phyloP scores from a whole-genome alignment of 2,888 invertebrate genomes.

The Strigamia maritima region DNA sequence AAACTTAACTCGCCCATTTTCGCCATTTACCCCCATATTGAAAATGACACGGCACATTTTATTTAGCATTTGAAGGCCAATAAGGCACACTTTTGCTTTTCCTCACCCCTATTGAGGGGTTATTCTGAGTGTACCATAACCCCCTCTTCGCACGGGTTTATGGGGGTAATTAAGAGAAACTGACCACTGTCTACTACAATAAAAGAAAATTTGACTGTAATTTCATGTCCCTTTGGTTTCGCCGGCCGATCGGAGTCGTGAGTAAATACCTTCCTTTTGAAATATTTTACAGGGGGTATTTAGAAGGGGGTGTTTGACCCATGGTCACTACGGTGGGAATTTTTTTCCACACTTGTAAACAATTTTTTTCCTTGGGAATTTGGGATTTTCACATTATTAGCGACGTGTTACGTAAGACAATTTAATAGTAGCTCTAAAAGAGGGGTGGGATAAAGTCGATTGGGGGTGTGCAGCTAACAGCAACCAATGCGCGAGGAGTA shows the following conservation, averaged over 20 bases:
- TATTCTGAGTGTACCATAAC: background rate
- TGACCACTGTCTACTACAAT: conserved; percentile 19
- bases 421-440: background rate
- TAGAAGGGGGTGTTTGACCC: conserved; percentile 9
- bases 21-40: background rate
- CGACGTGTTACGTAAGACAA: background rate
- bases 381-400: background rate
- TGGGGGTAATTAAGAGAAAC: conserved; percentile 30
- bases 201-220: conserved; percentile 34
- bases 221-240: conserved; percentile 8
- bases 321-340: conserved; percentile 28
- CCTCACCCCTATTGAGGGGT: conserved; percentile 8
- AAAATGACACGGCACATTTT: background rate
- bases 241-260: conserved; percentile 1
- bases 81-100: conserved; percentile 24
- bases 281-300: background rate
- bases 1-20: background rate
- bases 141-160: conserved; percentile 32
- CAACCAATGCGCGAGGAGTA: background rate
- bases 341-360: background rate
- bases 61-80: conserved; percentile 13
- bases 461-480: background rate
- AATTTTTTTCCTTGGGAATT: conserved; percentile 24
- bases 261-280: conserved; percentile 28
- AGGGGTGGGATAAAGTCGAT: background rate